These are phyloP conservation scores for Prionace glauca DNA, from an alignment of 2,797 vertebrate species.

Conservation along the genomic window DNA sequence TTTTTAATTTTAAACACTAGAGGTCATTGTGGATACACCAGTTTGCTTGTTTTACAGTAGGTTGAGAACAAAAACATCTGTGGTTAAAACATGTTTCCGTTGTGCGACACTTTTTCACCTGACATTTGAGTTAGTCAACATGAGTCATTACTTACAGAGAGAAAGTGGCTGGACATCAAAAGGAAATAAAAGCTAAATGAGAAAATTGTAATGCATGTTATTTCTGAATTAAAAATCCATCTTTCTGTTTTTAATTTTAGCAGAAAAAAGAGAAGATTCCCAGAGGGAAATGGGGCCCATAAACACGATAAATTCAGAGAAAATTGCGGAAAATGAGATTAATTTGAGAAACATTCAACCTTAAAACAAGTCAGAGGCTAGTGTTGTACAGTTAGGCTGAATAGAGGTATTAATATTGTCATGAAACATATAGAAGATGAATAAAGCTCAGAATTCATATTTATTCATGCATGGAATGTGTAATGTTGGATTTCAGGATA, in stretches of 20 bases:
- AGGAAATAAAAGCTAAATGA: conserved; percentile 11
- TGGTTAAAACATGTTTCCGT: neutral
- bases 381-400: neutral
- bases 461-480: neutral
- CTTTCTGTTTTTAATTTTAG: neutral
- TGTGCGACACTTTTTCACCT: neutral
- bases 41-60: neutral
- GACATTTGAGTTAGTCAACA: neutral
- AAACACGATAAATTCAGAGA: neutral
- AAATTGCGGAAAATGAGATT: neutral
- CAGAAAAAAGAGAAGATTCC: neutral
- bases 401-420: neutral
- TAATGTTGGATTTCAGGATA: neutral
- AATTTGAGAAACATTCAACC: neutral
- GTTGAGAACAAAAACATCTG: neutral
- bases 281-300: neutral
- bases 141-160: neutral
- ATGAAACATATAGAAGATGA: neutral
- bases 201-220: neutral
- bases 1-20: neutral
- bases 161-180: neutral
- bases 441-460: neutral
- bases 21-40: neutral
- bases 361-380: neutral
- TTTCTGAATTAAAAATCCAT: neutral